Conservation (phyloP, 2,797 vertebrate genomes). For the Clarias platycephalus region DNA sequence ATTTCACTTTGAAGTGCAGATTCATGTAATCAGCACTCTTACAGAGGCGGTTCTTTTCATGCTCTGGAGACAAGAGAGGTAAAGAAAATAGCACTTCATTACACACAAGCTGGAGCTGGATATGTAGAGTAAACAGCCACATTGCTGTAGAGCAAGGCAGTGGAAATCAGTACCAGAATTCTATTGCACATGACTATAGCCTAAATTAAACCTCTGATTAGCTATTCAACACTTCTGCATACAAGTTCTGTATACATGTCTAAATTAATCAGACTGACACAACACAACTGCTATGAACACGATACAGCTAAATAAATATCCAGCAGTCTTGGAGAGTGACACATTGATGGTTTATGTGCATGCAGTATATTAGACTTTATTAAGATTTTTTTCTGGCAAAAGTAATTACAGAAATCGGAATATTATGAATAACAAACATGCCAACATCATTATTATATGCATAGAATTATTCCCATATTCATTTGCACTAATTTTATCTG, state of each 20-base stretch:
- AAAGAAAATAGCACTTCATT: conserved; percentile 45
- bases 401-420: background rate
- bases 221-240: background rate
- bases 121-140: background rate
- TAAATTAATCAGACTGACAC: background rate
- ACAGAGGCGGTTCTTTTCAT: conserved; percentile 95
- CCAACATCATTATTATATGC: background rate
- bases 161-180: conserved; percentile 20
- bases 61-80: conserved; percentile 74
- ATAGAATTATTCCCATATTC: background rate
- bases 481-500: background rate
- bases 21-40: conserved; percentile 99
- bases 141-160: background rate
- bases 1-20: conserved; percentile 99
- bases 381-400: background rate
- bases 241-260: background rate
- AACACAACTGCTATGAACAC: background rate
- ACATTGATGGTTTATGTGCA: background rate
- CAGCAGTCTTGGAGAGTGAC: background rate
- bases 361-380: background rate
- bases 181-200: background rate
- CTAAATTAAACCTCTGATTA: background rate
- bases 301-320: background rate
- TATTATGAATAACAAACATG: background rate
- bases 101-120: conserved; percentile 26